Conservation (phyloP, 2,113 vertebrate species). For the Talpa occidentalis region DNA sequence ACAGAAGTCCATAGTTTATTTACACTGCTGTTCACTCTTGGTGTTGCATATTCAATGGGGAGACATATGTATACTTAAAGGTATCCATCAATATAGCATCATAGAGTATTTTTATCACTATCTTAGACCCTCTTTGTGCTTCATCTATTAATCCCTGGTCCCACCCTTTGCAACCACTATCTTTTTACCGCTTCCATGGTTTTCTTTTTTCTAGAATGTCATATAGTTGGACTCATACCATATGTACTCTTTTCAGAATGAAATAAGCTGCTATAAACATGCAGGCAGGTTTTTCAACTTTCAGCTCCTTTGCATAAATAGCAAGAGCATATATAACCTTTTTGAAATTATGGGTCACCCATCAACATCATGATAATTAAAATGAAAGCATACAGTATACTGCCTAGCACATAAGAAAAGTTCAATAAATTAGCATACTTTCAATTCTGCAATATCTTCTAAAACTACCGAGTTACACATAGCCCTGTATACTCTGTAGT, state of each 20-base stretch:
- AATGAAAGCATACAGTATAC: background rate
- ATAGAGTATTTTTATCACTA: background rate
- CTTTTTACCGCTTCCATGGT: background rate
- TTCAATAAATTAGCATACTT: background rate
- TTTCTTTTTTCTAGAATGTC: no score
- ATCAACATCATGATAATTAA: constrained; percentile 3
- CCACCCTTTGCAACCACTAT: background rate
- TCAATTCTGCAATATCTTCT: background rate
- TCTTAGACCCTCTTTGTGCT: background rate
- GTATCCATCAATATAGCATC: background rate
- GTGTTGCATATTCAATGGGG: background rate
- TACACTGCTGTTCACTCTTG: background rate
- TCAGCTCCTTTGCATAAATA: background rate
- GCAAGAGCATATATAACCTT: background rate
- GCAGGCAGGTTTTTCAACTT: background rate
- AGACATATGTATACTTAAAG: background rate
- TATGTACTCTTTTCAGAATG: no score
- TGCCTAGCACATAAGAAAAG: background rate
- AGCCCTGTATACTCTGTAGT: background rate
- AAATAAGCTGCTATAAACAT: background rate
- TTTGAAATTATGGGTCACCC: background rate
- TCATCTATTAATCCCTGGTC: background rate
- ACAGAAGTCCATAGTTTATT: background rate
- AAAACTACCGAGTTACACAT: constrained; percentile 1
- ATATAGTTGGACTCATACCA: no score